Conservation (phyloP, 2,888 invertebrate genomes). For the Calameuta idolon region DNA sequence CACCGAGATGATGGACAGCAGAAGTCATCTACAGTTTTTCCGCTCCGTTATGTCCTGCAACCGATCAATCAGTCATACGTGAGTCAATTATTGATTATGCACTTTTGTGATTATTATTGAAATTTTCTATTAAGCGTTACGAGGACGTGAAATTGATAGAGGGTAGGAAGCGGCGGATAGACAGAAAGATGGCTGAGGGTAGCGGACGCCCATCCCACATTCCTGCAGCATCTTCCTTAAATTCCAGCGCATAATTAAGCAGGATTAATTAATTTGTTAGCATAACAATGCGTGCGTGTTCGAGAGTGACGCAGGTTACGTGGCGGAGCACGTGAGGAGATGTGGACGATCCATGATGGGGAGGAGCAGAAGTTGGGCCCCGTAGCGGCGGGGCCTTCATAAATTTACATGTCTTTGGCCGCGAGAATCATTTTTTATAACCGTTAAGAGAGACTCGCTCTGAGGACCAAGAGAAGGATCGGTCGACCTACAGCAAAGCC, state of each 20-base stretch:
- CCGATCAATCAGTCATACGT: no score
- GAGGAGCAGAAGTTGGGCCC: constrained; percentile 25
- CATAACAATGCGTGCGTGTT: constrained; percentile 51
- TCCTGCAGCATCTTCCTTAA: not conserved
- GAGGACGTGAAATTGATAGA: no score
- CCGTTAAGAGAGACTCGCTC: constrained; percentile 44
- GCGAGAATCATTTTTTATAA: constrained; percentile 64
- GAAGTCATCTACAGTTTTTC: constrained; percentile 60
- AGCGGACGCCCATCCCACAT: not conserved
- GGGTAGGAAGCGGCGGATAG: no score
- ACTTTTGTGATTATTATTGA: no score
- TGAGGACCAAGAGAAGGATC: constrained; percentile 29
- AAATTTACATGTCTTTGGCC: constrained; percentile 65
- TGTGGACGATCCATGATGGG: no score
- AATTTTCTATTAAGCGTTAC: no score
- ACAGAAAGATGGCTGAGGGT: no score
- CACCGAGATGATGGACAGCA: constrained; percentile 52
- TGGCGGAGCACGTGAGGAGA: no score
- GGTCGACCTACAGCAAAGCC: constrained; percentile 60
- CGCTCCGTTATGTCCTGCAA: constrained; percentile 53
- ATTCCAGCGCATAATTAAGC: constrained; percentile 6
- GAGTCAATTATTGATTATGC: no score
- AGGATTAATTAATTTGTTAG: constrained; percentile 40
- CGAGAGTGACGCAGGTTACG: constrained; percentile 16
- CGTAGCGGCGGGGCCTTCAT: constrained; percentile 54